A percentile compares a stretch with the other conserved stretches of the same genome.
These are phyloP conservation scores for Megaleporinus macrocephalus DNA, from an alignment of 2,113 vertebrate species.

Conservation along the genomic window DNA sequence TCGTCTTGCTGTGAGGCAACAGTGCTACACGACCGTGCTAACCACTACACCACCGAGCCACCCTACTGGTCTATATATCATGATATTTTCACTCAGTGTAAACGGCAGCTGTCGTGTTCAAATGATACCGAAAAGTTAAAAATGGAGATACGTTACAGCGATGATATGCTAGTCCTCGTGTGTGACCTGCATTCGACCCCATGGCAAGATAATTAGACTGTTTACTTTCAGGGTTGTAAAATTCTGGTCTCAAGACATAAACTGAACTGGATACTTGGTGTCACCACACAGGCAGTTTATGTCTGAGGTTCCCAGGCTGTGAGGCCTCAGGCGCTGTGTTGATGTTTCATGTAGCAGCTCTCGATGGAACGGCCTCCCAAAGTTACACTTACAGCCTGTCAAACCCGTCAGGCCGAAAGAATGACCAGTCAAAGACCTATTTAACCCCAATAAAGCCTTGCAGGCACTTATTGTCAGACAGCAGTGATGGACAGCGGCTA, in stretches of 20 bases:
- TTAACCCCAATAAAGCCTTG: slow-evolving; percentile 29
- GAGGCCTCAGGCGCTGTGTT: slow-evolving; percentile 22
- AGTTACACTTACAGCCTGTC: slow-evolving; percentile 23
- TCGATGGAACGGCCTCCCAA: background rate
- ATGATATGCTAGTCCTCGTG: background rate
- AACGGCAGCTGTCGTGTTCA: no score
- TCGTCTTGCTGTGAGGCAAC: no score
- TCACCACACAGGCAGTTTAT: slow-evolving; percentile 25
- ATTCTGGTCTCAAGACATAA: background rate
- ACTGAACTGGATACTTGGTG: background rate
- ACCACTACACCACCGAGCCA: no score
- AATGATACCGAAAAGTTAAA: no score
- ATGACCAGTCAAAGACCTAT: slow-evolving; percentile 23
- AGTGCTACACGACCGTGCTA: no score
- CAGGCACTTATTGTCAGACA: slow-evolving; percentile 4
- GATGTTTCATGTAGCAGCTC: slow-evolving; percentile 6
- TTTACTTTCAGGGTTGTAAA: slow-evolving; percentile 15
- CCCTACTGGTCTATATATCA: no score
- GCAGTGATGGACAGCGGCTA: background rate
- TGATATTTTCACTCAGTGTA: no score
- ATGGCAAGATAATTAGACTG: background rate
- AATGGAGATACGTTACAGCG: no score
- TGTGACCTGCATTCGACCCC: background rate
- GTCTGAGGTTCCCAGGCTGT: slow-evolving; percentile 6
- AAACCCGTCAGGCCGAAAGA: slow-evolving; percentile 1